Evolutionary conservation across 2,888 invertebrate species (phyloP).

Genomic region (Apeira syringaria): DNA sequence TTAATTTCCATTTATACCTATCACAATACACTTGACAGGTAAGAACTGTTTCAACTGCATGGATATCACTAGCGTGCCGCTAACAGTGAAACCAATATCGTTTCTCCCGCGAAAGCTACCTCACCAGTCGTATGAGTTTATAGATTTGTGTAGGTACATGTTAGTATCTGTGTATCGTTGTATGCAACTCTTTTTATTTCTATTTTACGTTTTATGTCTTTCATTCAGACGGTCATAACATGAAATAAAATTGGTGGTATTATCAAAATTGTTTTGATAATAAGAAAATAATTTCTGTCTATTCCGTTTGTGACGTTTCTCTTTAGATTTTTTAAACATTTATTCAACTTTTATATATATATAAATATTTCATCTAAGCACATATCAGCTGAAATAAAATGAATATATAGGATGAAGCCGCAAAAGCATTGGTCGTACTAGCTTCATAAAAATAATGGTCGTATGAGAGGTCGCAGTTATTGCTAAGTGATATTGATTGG

Average conservation of each 20-base stretch:
- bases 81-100: slow-evolving; percentile 66
- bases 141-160: no score
- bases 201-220: no score
- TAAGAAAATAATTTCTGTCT: no score
- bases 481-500: slow-evolving; percentile 78
- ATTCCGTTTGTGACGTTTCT: no score
- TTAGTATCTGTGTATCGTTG: no score
- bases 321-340: no score
- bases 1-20: neutral
- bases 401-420: slow-evolving; percentile 38
- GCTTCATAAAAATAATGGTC: slow-evolving; percentile 60
- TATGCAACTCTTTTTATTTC: no score
- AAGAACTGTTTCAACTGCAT: slow-evolving; percentile 32
- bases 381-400: slow-evolving; percentile 17
- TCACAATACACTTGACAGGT: slow-evolving; percentile 1
- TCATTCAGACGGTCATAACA: no score
- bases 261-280: no score
- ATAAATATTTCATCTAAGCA: no score
- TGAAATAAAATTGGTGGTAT: no score
- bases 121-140: slow-evolving; percentile 61
- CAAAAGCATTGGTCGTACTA: slow-evolving; percentile 47
- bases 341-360: no score
- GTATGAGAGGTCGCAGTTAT: slow-evolving; percentile 61
- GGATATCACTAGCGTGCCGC: slow-evolving; percentile 49
- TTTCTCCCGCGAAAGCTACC: slow-evolving; percentile 74